phyloP scores from a whole-genome alignment of 2,797 vertebrate species.

The Bradypus variegatus region DNA sequence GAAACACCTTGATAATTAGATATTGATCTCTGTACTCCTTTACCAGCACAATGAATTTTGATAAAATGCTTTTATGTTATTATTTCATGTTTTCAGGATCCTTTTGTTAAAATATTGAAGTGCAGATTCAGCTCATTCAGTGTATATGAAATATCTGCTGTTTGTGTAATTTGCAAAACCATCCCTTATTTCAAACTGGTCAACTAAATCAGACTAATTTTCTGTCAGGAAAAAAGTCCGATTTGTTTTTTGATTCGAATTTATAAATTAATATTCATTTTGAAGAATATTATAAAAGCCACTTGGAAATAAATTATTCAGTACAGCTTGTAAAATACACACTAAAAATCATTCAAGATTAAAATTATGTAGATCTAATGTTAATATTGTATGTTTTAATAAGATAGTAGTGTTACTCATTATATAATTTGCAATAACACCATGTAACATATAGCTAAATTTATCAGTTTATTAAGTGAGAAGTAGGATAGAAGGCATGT shows the following conservation, averaged over 20 bases:
- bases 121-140: background rate
- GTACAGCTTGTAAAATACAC: background rate
- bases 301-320: constrained; percentile 11
- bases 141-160: background rate
- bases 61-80: background rate
- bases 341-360: constrained; percentile 9
- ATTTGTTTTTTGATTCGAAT: constrained; percentile 38
- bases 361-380: constrained; percentile 19
- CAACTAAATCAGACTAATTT: constrained; percentile 14
- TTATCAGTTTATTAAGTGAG: background rate
- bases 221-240: constrained; percentile 3
- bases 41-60: background rate
- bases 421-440: background rate
- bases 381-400: background rate
- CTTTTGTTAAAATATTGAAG: constrained; percentile 16
- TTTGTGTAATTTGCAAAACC: constrained; percentile 14
- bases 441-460: background rate
- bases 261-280: background rate
- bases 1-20: background rate
- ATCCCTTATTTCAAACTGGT: constrained; percentile 31
- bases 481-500: constrained; percentile 17
- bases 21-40: constrained; percentile 20
- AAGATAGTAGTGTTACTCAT: constrained; percentile 2
- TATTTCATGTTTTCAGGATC: background rate
- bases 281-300: background rate